A percentile compares a stretch with the other conserved stretches of the same genome.
Conservation (phyloP, 1,140 invertebrate genomes). For the Caerostris darwini region DNA sequence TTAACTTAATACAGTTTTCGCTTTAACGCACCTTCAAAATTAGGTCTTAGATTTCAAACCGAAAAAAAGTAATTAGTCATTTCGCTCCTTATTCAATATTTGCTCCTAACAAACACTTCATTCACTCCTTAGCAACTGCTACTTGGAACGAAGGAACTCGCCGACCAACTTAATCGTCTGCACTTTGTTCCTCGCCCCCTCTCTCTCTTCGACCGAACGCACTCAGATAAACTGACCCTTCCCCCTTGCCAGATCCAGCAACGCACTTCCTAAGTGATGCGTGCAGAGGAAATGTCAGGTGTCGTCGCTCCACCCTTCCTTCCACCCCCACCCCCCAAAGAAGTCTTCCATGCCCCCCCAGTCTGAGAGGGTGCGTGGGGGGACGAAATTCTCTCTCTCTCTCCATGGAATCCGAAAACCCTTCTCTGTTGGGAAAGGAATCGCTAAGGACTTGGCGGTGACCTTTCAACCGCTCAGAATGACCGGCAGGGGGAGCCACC, state of each 20-base stretch:
- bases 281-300: slow-evolving; percentile 77
- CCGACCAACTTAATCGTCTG: background rate
- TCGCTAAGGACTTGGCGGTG: slow-evolving; percentile 51
- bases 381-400: background rate
- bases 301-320: slow-evolving; percentile 51
- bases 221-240: slow-evolving; percentile 74
- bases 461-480: slow-evolving; percentile 59
- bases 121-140: background rate
- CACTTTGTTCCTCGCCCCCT: slow-evolving; percentile 38
- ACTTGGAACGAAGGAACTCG: background rate
- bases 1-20: too few relatives aligned
- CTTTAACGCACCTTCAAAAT: too few relatives aligned
- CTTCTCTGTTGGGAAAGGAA: slow-evolving; percentile 30
- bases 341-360: background rate
- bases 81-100: background rate
- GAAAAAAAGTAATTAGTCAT: background rate
- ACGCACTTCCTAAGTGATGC: slow-evolving; percentile 72
- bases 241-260: slow-evolving; percentile 68
- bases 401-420: slow-evolving; percentile 56
- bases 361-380: background rate
- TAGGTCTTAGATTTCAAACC: too few relatives aligned
- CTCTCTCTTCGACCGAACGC: background rate
- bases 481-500: slow-evolving; percentile 68
- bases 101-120: background rate
- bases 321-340: background rate